Evolutionary conservation across 2,888 invertebrate genomes (phyloP).

Genomic region (Melinopterus prodromus): DNA sequence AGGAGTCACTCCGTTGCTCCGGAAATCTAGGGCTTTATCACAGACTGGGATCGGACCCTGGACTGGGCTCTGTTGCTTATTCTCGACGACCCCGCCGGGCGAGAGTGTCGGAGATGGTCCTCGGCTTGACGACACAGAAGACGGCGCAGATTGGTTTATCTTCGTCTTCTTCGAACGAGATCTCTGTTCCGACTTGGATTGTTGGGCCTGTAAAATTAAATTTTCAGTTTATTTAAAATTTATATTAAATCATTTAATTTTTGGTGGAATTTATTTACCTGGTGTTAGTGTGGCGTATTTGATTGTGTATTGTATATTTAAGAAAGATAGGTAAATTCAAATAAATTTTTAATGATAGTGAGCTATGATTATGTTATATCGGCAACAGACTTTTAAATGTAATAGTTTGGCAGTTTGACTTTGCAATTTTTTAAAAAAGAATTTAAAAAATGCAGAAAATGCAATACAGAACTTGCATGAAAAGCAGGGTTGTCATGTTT

Average conservation of each 20-base stretch:
- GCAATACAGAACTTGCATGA: no score
- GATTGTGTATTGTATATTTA: background rate
- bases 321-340: no score
- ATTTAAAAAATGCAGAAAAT: no score
- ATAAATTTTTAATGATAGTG: no score
- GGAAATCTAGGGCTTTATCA: conserved; percentile 58
- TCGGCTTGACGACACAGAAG: conserved; percentile 20
- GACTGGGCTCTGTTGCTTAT: conserved; percentile 51
- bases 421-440: no score
- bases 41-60: conserved; percentile 57
- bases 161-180: conserved; percentile 44
- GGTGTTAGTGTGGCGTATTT: background rate
- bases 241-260: no score
- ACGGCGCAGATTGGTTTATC: conserved; percentile 24
- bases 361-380: no score
- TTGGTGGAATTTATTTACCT: background rate
- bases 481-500: no score
- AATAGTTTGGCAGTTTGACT: no score
- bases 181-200: conserved; percentile 42
- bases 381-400: no score
- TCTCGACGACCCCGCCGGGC: conserved; percentile 54
- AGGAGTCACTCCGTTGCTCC: conserved; percentile 30
- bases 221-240: no score
- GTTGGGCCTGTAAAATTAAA: conserved; percentile 32
- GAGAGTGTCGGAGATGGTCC: conserved; percentile 39